Conservation (phyloP, 2,113 vertebrate species). For the Uria lomvia region DNA sequence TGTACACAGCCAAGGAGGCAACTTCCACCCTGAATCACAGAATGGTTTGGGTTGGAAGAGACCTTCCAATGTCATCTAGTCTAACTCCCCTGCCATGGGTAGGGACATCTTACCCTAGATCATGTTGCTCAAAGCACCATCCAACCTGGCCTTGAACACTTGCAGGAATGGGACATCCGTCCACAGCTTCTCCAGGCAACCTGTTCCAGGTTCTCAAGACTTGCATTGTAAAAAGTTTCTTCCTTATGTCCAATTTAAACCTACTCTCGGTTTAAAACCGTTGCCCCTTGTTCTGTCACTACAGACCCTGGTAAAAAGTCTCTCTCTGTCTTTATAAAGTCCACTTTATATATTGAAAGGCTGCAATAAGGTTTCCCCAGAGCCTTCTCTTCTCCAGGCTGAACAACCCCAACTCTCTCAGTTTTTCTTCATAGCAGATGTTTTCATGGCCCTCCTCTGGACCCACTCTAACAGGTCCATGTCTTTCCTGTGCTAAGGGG, state of each 20-base stretch:
- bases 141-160: background rate
- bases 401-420: background rate
- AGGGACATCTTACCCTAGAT: background rate
- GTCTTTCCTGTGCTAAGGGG: background rate
- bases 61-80: background rate
- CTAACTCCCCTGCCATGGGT: background rate
- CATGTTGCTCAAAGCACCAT: background rate
- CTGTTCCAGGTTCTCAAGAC: background rate
- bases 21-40: background rate
- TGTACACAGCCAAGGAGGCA: background rate
- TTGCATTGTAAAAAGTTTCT: background rate
- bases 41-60: background rate
- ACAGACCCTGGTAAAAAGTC: background rate
- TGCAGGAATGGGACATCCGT: background rate
- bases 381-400: background rate
- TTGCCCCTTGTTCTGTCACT: background rate
- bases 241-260: background rate
- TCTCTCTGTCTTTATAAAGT: background rate
- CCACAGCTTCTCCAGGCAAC: background rate
- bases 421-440: background rate
- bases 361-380: rapidly evolving
- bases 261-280: background rate
- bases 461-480: background rate
- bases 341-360: background rate
- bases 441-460: background rate